Conservation (phyloP, 2,797 vertebrate genomes). For the Myripristis jacobus region DNA sequence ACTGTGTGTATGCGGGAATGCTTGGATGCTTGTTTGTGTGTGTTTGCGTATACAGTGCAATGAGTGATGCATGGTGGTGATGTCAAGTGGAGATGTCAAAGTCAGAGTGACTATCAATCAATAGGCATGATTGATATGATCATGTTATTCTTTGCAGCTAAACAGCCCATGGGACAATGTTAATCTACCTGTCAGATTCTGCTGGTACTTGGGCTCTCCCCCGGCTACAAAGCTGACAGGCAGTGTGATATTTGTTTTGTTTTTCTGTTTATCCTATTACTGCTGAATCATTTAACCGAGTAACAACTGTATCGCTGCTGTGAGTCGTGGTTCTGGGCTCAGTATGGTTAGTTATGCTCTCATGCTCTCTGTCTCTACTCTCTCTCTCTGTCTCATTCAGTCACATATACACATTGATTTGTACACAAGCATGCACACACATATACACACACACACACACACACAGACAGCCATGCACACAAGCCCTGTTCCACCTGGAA, state of each 20-base stretch:
- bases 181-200: slow-evolving; percentile 70
- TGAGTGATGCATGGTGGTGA: slow-evolving; percentile 51
- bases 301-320: slow-evolving; percentile 67
- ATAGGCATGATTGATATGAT: slow-evolving; percentile 69
- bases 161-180: slow-evolving; percentile 60
- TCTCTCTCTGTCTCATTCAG: slow-evolving; percentile 16
- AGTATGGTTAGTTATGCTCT: slow-evolving; percentile 66
- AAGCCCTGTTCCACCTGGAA: slow-evolving; percentile 67
- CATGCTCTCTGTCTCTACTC: slow-evolving; percentile 29
- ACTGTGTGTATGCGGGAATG: not conserved
- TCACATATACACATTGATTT: slow-evolving; percentile 39
- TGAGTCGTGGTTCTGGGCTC: slow-evolving; percentile 59
- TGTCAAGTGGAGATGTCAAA: slow-evolving; percentile 52
- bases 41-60: not conserved
- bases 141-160: slow-evolving; percentile 53
- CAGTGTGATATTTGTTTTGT: slow-evolving; percentile 70
- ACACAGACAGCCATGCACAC: slow-evolving; percentile 28
- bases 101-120: slow-evolving; percentile 69
- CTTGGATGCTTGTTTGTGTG: not conserved
- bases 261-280: slow-evolving; percentile 73
- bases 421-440: slow-evolving; percentile 30
- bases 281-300: slow-evolving; percentile 75
- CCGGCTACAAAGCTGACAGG: slow-evolving; percentile 34
- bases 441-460: slow-evolving; percentile 12
- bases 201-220: slow-evolving; percentile 16